Evolutionary conservation across 2,888 invertebrate genomes (phyloP).

Genomic region (Balanococcus diminutus): DNA sequence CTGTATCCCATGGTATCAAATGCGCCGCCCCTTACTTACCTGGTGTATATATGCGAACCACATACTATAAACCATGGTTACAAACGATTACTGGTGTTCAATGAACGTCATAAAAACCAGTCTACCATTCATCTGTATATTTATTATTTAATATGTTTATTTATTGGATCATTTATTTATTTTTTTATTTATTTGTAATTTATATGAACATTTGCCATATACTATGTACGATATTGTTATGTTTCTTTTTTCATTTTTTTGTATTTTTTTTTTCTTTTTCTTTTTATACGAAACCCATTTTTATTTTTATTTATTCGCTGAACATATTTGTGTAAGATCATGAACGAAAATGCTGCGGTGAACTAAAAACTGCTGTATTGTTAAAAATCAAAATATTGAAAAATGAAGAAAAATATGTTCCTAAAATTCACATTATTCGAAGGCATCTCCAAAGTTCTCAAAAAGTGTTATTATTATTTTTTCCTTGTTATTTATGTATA

Average conservation of each 20-base stretch:
- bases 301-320: conserved; percentile 31
- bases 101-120: conserved; percentile 36
- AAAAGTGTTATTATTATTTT: not conserved
- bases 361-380: not conserved
- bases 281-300: conserved; percentile 31
- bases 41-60: conserved; percentile 92
- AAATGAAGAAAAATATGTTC: not conserved
- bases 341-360: not conserved
- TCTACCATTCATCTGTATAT: conserved; percentile 35
- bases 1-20: conserved; percentile 93
- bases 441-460: conserved; percentile 13
- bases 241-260: conserved; percentile 35
- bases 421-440: not conserved
- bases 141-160: conserved; percentile 21
- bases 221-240: conserved; percentile 49
- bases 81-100: conserved; percentile 80
- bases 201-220: conserved; percentile 53
- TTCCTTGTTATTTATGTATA: conserved; percentile 23
- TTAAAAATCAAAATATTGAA: conserved; percentile 27
- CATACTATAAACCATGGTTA: conserved; percentile 90
- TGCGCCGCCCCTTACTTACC: conserved; percentile 91
- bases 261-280: not conserved
- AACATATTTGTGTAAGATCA: conserved; percentile 16
- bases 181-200: conserved; percentile 51
- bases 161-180: conserved; percentile 39